Evolutionary conservation across 2,113 vertebrate genomes (phyloP).

Genomic region (Camelus dromedarius): DNA sequence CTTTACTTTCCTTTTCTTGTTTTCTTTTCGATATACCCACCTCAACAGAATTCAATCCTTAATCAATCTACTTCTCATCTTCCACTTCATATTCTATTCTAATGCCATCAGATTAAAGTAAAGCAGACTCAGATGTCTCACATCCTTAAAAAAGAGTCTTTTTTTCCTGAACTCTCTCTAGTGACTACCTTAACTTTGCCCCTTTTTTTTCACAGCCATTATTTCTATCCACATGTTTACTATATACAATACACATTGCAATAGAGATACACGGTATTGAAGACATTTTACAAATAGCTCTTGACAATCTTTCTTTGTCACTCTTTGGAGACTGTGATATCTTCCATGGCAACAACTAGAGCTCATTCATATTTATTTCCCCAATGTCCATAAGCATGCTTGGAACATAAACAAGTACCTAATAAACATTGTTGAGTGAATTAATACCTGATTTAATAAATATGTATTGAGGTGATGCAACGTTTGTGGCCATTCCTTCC

Average conservation of each 20-base stretch:
- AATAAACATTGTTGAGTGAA: background rate
- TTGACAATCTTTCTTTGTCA: background rate
- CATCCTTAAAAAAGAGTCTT: background rate
- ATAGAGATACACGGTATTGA: background rate
- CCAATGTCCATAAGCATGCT: background rate
- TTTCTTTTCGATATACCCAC: background rate
- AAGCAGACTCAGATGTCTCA: background rate
- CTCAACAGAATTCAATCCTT: background rate
- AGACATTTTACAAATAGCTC: background rate
- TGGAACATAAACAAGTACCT: background rate
- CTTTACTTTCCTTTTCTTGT: background rate
- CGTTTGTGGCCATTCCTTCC: background rate
- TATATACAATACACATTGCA: background rate
- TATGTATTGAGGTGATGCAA: background rate
- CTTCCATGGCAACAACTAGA: background rate
- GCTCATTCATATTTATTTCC: background rate
- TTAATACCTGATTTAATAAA: background rate
- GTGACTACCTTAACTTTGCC: background rate
- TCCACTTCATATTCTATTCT: background rate
- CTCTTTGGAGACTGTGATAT: background rate
- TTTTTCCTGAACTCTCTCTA: background rate
- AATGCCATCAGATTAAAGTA: background rate
- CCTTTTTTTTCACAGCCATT: background rate
- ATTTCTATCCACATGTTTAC: background rate
- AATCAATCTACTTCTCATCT: background rate